Evolutionary conservation across 1,140 invertebrate species (phyloP), one percentile per base, ranked within the genome.

Genomic region (Lordiphosa mommai): DNA sequence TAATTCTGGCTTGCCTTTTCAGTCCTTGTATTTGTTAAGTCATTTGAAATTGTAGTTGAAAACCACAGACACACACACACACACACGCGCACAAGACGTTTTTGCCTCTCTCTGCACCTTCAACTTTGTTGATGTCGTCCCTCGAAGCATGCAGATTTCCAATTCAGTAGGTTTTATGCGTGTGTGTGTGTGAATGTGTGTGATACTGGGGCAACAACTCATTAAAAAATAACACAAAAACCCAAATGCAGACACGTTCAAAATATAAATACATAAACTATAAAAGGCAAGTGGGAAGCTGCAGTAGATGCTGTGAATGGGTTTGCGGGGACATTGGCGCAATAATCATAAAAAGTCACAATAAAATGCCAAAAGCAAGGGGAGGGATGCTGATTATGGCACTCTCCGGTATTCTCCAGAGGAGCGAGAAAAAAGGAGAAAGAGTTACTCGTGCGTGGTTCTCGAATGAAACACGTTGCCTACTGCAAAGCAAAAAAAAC

Each of bases 301-400:
- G 10, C 14, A 16, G 3, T 38, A 49, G 59, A 64, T 6, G 55
- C 53, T 49, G 59, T 47, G 46, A 51, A 40, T 38, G 48, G 40
- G 6, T 29, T 14, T 9, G 20, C 17, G 29, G 10, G 47, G 37
- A 51, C 61, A 59, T 66, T 67, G 73, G 55, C 52, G 74, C 69
- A 72, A 79, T 79, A 79, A 79, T 79, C 74, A 79, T 79, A 79
- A 79, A 79, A 79, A 79, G 69, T 59, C 69, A 79, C 74, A 79
- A 79, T 79, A 79, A 79, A 79, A 67, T 53, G 69, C 55, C 47
- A 41, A 41, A 41, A 41, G 38, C 17, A 41, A 41, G 38, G 55
- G 49, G 60, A 50, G 36, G 68, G 43, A n/a, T 48, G 68, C 71
- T 71, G 68, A 72, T 72, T 72, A 72, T 64, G 68, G 44, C 43